A percentile compares a stretch with the other conserved stretches of the same genome.
phyloP scores from a whole-genome alignment of 2,797 vertebrate genomes.

The Eulemur mongoz region DNA sequence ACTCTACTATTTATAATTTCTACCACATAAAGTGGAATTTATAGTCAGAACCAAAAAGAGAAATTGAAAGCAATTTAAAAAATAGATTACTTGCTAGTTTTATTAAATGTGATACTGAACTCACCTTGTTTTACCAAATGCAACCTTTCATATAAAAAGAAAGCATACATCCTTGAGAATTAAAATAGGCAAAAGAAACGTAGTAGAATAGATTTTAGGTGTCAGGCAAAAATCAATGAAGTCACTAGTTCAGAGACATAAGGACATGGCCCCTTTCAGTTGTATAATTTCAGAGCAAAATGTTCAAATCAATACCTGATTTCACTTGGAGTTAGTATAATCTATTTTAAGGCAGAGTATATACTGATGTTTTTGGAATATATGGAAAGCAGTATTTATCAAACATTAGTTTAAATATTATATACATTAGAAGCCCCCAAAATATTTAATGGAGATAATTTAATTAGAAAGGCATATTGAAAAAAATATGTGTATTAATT shows the following conservation, averaged over 20 bases:
- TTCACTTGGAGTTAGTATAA: not conserved
- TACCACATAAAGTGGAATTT: not conserved
- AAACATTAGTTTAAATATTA: not conserved
- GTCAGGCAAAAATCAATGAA: conserved; percentile 58
- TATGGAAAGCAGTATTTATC: not conserved
- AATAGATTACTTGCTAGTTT: not conserved
- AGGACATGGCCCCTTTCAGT: not conserved
- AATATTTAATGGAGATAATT: not conserved
- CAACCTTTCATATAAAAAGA: not conserved
- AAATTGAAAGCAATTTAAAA: not conserved
- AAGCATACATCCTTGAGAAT: not conserved
- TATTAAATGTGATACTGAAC: not conserved
- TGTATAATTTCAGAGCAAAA: conserved; percentile 59
- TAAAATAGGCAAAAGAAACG: not conserved
- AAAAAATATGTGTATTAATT: not conserved
- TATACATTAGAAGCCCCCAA: not conserved
- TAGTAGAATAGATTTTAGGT: conserved; percentile 45
- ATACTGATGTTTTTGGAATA: not conserved
- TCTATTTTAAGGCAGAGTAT: not conserved
- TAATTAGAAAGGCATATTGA: not conserved
- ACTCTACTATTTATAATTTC: not conserved
- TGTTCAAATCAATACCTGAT: conserved; percentile 37
- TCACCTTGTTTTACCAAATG: conserved; percentile 33
- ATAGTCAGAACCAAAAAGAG: not conserved
- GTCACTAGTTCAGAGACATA: conserved; percentile 17